Evolutionary conservation across 2,888 invertebrate genomes (phyloP).

Genomic region (Cacoxenus indagator): DNA sequence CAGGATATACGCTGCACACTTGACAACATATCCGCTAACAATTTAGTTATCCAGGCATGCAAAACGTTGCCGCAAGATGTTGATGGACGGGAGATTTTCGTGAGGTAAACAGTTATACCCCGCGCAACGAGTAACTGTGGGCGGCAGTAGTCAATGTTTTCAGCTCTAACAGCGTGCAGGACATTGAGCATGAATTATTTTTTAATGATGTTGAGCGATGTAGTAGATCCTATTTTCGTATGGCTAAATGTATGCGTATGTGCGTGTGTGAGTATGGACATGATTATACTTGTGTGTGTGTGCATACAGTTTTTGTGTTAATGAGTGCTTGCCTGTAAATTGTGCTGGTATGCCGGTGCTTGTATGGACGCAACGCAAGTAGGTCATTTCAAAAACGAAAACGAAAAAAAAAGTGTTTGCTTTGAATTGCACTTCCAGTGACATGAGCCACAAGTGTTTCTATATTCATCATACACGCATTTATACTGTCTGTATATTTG

Average conservation of each 20-base stretch:
- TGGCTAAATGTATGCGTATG: not conserved
- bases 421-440: constrained; percentile 59
- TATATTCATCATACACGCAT: constrained; percentile 30
- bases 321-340: constrained; percentile 30
- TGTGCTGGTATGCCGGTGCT: constrained; percentile 34
- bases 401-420: constrained; percentile 57
- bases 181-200: constrained; percentile 64
- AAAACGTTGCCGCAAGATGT: not conserved
- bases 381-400: constrained; percentile 57
- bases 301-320: constrained; percentile 22
- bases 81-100: too few species aligned
- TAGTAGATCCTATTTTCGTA: constrained; percentile 29
- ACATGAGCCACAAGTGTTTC: constrained; percentile 57
- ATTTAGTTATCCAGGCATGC: constrained; percentile 13
- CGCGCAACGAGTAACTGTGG: too few species aligned
- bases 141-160: constrained; percentile 17
- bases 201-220: constrained; percentile 61
- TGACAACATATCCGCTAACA: constrained; percentile 21
- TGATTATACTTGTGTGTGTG: not conserved
- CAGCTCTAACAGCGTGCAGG: constrained; percentile 29
- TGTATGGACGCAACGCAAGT: constrained; percentile 46
- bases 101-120: too few species aligned
- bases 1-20: constrained; percentile 9
- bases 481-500: constrained; percentile 27
- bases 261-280: not conserved